Conservation (phyloP, 2,113 vertebrate species). For the Pollimyrus isidori region DNA sequence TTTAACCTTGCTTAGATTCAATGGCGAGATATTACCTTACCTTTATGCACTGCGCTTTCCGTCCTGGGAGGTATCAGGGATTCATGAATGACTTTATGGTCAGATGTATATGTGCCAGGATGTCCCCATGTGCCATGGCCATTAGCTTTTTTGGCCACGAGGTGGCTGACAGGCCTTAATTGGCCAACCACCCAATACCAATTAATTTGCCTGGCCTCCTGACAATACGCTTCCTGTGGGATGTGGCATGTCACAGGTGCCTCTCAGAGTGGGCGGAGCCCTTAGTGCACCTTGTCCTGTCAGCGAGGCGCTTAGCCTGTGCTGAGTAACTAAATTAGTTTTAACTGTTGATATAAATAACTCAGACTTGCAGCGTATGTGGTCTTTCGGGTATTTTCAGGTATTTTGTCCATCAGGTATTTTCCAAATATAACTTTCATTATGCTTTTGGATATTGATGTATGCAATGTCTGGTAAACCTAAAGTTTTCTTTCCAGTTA, state of each 20-base stretch:
- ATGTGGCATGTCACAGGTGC: background rate
- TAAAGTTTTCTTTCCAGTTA: background rate
- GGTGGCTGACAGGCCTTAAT: background rate
- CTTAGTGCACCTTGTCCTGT: background rate
- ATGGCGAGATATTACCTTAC: slow-evolving; percentile 3
- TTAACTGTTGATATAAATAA: background rate
- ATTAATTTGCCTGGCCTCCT: background rate
- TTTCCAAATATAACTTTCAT: background rate
- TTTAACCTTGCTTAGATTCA: slow-evolving; percentile 38
- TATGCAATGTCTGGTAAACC: background rate
- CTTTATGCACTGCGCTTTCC: background rate
- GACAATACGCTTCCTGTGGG: background rate
- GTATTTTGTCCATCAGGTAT: background rate
- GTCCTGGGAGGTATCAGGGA: background rate
- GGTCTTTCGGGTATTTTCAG: background rate
- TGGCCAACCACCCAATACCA: background rate
- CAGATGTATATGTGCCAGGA: background rate
- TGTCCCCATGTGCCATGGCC: background rate
- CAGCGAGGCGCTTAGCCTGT: background rate
- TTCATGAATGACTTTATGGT: background rate
- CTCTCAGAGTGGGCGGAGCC: background rate
- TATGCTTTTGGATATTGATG: background rate
- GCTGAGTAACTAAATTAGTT: background rate
- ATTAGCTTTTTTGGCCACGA: background rate
- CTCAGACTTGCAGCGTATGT: background rate